Conservation (phyloP, 1,140 invertebrate genomes). For the Euwallacea similis region DNA sequence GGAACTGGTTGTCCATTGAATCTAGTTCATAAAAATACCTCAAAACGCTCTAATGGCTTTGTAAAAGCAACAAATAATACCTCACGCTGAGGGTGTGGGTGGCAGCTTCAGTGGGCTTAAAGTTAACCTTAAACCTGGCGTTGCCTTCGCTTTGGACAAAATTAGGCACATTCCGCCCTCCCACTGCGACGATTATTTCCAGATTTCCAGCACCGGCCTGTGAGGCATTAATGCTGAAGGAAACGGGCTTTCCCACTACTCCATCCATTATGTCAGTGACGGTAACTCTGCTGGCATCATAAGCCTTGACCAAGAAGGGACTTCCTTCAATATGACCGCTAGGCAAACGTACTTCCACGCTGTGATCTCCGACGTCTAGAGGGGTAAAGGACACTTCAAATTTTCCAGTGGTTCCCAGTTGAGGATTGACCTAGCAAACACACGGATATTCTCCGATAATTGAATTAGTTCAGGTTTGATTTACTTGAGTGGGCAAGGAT, state of each 20-base stretch:
- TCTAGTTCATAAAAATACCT: slow-evolving; percentile 52
- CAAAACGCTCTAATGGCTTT: not conserved
- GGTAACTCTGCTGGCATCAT: slow-evolving; percentile 87
- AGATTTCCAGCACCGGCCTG: slow-evolving; percentile 88
- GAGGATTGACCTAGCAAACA: slow-evolving; percentile 47
- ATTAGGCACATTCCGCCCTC: slow-evolving; percentile 96
- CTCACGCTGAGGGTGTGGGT: slow-evolving; percentile 82
- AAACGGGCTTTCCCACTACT: slow-evolving; percentile 87
- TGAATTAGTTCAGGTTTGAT: not conserved
- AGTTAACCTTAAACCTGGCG: slow-evolving; percentile 94
- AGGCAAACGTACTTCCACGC: slow-evolving; percentile 79
- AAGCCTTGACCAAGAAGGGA: slow-evolving; percentile 94
- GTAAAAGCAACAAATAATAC: slow-evolving; percentile 31
- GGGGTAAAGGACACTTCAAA: slow-evolving; percentile 80
- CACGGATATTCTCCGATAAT: not conserved
- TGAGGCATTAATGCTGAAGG: slow-evolving; percentile 84
- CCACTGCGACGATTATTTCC: slow-evolving; percentile 98
- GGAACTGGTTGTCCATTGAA: slow-evolving; percentile 97
- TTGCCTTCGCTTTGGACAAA: slow-evolving; percentile 98
- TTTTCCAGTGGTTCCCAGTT: slow-evolving; percentile 51
- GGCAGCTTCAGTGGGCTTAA: slow-evolving; percentile 91
- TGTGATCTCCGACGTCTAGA: slow-evolving; percentile 89
- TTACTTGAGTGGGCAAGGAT: slow-evolving; percentile 69
- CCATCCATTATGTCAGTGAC: slow-evolving; percentile 90
- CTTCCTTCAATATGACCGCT: slow-evolving; percentile 88